These are phyloP conservation scores for fruit fly (Drosophila melanogaster) DNA, from an alignment of 1,140 invertebrate genomes.

Conservation along the genomic window DNA sequence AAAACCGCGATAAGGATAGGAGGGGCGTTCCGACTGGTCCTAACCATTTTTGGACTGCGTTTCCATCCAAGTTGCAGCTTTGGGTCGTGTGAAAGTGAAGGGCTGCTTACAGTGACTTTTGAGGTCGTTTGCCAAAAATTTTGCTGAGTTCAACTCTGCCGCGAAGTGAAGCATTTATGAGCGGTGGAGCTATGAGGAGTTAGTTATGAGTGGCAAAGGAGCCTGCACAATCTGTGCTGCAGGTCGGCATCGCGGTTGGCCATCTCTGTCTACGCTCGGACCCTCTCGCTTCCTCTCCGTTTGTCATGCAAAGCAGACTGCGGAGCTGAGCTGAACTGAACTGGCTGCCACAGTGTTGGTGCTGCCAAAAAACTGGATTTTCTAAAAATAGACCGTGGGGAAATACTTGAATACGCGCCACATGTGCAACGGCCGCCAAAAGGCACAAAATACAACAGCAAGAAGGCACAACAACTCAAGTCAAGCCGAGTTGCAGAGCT, in stretches of 20 bases:
- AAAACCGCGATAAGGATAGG: constrained; percentile 9
- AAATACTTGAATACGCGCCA: constrained; percentile 81
- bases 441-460: constrained; percentile 42
- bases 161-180: constrained; percentile 48
- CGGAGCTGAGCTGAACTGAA: background rate
- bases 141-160: constrained; percentile 34
- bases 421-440: constrained; percentile 79
- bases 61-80: background rate
- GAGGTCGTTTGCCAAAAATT: constrained; percentile 35
- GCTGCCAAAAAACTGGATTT: constrained; percentile 82
- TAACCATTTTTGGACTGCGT: constrained; percentile 38
- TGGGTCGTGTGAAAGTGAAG: constrained; percentile 71
- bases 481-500: constrained; percentile 17
- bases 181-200: constrained; percentile 33
- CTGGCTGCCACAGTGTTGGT: constrained; percentile 16
- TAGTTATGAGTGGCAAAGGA: constrained; percentile 55
- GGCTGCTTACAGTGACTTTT: constrained; percentile 48
- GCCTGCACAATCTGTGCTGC: constrained; percentile 27
- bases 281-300: constrained; percentile 9
- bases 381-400: constrained; percentile 83
- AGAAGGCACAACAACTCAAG: constrained; percentile 38
- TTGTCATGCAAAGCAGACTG: constrained; percentile 67
- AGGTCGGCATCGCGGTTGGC: constrained; percentile 7
- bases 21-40: constrained; percentile 25
- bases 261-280: constrained; percentile 5